Conservation (phyloP, 2,888 invertebrate genomes). For the Nebria salina region DNA sequence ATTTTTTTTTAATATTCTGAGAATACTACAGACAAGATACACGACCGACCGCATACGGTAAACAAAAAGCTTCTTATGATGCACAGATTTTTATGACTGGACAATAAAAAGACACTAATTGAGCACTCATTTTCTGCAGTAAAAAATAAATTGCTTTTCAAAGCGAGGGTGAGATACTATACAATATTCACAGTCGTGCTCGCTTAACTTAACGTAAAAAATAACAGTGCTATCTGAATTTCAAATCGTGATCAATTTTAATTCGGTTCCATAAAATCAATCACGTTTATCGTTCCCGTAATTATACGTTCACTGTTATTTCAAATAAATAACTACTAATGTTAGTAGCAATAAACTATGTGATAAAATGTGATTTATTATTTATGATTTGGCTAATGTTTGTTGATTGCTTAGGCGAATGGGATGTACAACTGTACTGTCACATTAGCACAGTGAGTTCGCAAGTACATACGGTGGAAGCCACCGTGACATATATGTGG, state of each 20-base stretch:
- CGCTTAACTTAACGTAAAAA: neutral
- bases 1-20: neutral
- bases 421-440: constrained; percentile 65
- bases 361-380: neutral
- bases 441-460: constrained; percentile 59
- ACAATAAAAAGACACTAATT: neutral
- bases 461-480: constrained; percentile 56
- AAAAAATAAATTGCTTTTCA: neutral
- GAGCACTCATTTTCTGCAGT: neutral
- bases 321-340: neutral
- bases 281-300: constrained; percentile 1
- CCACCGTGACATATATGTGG: constrained; percentile 71
- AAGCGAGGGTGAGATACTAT: neutral
- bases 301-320: neutral
- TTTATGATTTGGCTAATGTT: neutral
- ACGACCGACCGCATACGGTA: neutral
- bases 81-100: neutral
- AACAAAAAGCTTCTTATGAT: neutral
- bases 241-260: neutral
- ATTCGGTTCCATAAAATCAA: neutral
- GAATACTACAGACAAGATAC: neutral
- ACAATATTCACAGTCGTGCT: neutral
- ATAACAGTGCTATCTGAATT: neutral
- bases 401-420: constrained; percentile 56
- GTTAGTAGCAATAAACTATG: neutral